Evolutionary conservation across 2,888 invertebrate genomes (phyloP).

Genomic region (Pyrrhosoma nymphula): DNA sequence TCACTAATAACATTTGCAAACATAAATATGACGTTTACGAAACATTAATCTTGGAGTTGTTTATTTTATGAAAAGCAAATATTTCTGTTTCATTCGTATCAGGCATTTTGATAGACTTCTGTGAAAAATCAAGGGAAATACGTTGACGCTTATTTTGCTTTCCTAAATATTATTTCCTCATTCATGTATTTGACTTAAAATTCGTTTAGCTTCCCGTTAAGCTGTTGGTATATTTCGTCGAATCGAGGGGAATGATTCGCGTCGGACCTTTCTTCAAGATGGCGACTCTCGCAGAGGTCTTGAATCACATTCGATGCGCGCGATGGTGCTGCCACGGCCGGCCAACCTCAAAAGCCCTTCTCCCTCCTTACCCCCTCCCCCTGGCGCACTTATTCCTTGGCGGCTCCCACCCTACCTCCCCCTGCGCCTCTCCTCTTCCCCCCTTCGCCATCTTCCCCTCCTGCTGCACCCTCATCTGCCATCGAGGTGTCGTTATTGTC

Average conservation of each 20-base stretch:
- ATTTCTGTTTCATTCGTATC: no score
- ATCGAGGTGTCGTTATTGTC: conserved; percentile 52
- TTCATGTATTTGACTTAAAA: no score
- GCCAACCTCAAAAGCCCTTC: background rate
- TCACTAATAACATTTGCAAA: no score
- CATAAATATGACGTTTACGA: no score
- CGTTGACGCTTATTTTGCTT: no score
- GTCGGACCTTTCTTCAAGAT: background rate
- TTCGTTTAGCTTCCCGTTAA: background rate
- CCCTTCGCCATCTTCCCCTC: background rate
- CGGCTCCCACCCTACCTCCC: background rate
- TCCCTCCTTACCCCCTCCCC: background rate
- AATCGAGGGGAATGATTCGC: background rate
- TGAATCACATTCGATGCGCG: background rate
- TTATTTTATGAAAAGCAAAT: no score
- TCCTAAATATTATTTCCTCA: no score
- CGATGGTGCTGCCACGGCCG: conserved; percentile 3
- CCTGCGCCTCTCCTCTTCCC: background rate
- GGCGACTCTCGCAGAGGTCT: background rate
- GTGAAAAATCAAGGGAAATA: background rate
- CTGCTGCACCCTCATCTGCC: background rate
- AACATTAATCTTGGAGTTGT: no score
- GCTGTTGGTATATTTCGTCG: background rate
- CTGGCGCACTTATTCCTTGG: no score
- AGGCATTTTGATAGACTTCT: no score